phyloP scores from a whole-genome alignment of 2,797 vertebrate species.

The Strix occidentalis region DNA sequence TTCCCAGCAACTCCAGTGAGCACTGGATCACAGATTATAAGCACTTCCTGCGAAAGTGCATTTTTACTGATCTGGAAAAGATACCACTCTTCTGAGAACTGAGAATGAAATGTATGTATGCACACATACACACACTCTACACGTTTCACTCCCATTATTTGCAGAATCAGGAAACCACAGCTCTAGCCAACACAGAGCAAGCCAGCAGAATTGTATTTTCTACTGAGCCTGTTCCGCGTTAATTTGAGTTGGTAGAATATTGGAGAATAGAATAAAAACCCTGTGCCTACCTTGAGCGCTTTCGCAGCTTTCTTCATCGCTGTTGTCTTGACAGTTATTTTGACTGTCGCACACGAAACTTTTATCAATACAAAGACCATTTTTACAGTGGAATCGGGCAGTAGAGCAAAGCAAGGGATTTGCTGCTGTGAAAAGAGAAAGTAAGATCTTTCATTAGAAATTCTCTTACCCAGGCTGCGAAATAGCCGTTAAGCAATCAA shows the following conservation, averaged over 20 bases:
- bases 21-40: neutral
- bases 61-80: neutral
- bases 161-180: neutral
- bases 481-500: neutral
- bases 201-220: neutral
- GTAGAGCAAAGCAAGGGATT: slow-evolving; percentile 94
- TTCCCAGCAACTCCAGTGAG: neutral
- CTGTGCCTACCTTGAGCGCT: slow-evolving; percentile 86
- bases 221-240: neutral
- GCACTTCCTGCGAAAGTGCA: neutral
- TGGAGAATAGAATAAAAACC: neutral
- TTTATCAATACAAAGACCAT: slow-evolving; percentile 94
- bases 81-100: neutral
- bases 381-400: slow-evolving; percentile 92
- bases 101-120: neutral
- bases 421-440: slow-evolving; percentile 79
- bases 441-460: slow-evolving; percentile 5
- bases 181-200: neutral
- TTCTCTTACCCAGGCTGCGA: neutral
- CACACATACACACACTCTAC: neutral
- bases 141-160: neutral
- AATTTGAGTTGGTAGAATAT: neutral
- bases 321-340: slow-evolving; percentile 97
- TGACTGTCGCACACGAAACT: slow-evolving; percentile 96
- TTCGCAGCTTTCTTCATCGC: slow-evolving; percentile 92